These are phyloP conservation scores for Lathronympha strigana DNA, from an alignment of 2,888 invertebrate species.

Conservation along the genomic window DNA sequence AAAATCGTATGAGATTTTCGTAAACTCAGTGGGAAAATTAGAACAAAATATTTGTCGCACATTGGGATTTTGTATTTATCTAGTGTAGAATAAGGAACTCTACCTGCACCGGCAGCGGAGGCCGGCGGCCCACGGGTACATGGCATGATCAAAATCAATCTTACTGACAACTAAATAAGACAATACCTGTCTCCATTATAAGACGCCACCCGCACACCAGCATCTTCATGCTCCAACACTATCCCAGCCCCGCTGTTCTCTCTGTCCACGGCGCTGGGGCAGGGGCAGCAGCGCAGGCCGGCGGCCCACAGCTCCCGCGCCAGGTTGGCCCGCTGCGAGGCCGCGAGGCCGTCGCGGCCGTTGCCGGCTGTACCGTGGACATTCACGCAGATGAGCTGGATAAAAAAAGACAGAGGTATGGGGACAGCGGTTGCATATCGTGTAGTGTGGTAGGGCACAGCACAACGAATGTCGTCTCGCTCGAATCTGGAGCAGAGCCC, in stretches of 20 bases:
- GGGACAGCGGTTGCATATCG: no score
- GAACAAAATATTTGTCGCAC: no score
- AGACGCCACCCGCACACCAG: constrained; percentile 54
- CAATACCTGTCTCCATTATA: constrained; percentile 50
- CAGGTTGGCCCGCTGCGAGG: constrained; percentile 56
- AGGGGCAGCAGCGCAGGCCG: constrained; percentile 80
- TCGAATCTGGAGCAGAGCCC: no score
- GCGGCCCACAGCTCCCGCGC: constrained; percentile 87
- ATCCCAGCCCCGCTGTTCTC: constrained; percentile 55
- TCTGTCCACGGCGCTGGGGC: constrained; percentile 50
- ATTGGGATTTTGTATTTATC: no score
- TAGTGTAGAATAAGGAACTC: no score
- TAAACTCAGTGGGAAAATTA: no score
- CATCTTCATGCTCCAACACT: constrained; percentile 57
- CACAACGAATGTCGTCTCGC: no score
- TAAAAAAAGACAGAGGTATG: constrained; percentile 45
- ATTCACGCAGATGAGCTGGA: constrained; percentile 64
- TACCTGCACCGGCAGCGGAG: no score
- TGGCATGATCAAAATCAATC: no score
- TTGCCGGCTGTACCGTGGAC: constrained; percentile 61
- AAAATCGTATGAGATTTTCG: no score
- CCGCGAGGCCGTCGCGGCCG: constrained; percentile 57
- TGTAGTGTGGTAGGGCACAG: no score
- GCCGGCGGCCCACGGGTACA: no score
- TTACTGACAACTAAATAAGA: neutral